Conservation (phyloP, 2,113 vertebrate genomes). For the Orycteropus afer region DNA sequence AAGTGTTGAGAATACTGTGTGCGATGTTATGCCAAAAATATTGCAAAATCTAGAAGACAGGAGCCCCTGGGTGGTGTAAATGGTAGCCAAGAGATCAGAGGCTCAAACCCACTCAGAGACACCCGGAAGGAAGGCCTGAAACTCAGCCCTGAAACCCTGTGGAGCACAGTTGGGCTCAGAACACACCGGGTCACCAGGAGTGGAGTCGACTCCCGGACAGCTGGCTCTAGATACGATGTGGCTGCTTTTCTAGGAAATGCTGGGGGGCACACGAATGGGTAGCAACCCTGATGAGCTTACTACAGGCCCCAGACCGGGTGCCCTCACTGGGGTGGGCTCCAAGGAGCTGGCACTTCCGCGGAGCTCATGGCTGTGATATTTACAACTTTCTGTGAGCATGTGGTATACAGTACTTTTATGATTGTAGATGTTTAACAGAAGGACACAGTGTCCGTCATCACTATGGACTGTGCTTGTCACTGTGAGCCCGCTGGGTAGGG, state of each 20-base stretch:
- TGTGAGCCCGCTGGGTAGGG: background rate
- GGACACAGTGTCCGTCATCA: background rate
- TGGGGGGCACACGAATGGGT: background rate
- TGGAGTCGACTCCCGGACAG: too few species aligned
- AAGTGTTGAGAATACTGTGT: background rate
- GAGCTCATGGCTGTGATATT: rapidly evolving
- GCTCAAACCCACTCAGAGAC: background rate
- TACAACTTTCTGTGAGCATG: background rate
- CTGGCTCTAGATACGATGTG: background rate
- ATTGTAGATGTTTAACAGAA: background rate
- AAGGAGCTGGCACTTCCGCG: rapidly evolving
- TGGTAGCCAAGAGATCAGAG: background rate
- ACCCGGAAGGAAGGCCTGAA: too few species aligned
- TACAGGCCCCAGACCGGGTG: background rate
- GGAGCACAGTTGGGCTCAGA: background rate
- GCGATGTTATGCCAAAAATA: background rate
- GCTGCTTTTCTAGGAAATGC: background rate
- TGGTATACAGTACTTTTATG: background rate
- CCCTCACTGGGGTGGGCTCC: background rate
- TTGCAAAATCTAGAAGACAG: background rate
- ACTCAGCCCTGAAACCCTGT: background rate
- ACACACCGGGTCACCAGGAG: background rate
- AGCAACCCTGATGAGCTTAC: too few species aligned
- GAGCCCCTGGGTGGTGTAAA: background rate
- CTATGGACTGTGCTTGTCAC: background rate